Conservation (phyloP, 2,888 invertebrate species). For the Diaphora mendica region DNA sequence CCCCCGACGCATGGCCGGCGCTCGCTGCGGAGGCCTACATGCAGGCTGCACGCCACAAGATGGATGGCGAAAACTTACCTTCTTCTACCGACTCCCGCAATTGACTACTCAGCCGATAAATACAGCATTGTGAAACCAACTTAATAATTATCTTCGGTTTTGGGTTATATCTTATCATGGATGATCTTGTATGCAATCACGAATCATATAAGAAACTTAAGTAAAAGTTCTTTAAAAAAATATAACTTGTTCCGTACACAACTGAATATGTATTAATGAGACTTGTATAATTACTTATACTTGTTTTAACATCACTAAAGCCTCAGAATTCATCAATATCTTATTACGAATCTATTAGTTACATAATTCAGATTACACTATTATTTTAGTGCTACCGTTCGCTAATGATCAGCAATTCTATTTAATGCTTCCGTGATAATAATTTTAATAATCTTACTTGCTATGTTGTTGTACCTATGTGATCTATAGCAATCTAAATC, state of each 20-base stretch:
- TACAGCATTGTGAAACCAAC: not conserved
- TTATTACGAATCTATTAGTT: not conserved
- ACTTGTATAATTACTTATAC: not conserved
- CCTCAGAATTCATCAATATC: not conserved
- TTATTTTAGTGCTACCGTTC: not conserved
- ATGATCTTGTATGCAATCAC: not conserved
- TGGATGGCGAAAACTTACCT: constrained; percentile 81
- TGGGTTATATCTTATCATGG: not conserved
- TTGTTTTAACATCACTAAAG: not conserved
- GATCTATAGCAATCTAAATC: not conserved
- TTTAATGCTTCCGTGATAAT: not conserved
- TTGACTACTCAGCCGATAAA: constrained; percentile 50
- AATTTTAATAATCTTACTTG: not conserved
- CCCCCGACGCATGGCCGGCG: constrained; percentile 70
- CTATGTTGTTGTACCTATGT: not conserved
- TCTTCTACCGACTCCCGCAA: constrained; percentile 83
- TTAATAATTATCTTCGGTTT: not conserved
- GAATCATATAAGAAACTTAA: not conserved
- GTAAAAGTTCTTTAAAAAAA: too few relatives aligned
- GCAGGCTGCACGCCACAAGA: constrained; percentile 78
- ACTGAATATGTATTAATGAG: not conserved
- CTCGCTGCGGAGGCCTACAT: constrained; percentile 78
- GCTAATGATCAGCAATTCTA: not conserved
- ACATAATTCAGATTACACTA: not conserved
- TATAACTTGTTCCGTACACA: not conserved